A percentile compares a stretch with the other conserved stretches of the same genome.
These are phyloP conservation scores for Teleiodes luculella DNA, from an alignment of 2,888 invertebrate genomes.

Conservation along the genomic window DNA sequence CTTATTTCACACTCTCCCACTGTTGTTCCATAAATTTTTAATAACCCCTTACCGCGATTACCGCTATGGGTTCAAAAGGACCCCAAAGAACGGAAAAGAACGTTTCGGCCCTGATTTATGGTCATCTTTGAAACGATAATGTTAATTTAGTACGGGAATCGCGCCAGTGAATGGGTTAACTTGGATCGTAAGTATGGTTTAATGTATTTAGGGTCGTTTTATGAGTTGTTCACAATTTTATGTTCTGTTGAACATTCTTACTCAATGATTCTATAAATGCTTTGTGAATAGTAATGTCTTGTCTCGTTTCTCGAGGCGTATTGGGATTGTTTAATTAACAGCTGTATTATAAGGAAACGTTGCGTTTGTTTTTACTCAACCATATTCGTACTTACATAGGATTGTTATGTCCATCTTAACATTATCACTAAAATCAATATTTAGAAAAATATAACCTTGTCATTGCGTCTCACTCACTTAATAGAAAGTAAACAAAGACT, in stretches of 20 bases:
- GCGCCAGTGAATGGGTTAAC: conserved; percentile 13
- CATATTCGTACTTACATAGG: too few relatives aligned
- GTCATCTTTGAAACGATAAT: conserved; percentile 30
- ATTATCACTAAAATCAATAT: too few relatives aligned
- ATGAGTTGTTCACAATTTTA: conserved; percentile 20
- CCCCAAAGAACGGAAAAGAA: conserved; percentile 14
- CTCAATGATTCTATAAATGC: not conserved
- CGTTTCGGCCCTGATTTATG: conserved; percentile 31
- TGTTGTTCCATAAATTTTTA: conserved; percentile 35
- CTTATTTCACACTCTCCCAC: conserved; percentile 43
- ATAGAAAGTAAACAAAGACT: too few relatives aligned
- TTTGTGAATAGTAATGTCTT: not conserved
- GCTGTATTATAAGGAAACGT: too few relatives aligned
- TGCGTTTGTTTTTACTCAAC: too few relatives aligned
- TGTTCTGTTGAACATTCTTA: conserved; percentile 6
- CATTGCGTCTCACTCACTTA: too few relatives aligned
- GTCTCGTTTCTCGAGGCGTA: too few relatives aligned
- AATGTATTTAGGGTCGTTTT: conserved; percentile 28
- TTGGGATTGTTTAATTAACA: too few relatives aligned
- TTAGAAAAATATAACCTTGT: too few relatives aligned
- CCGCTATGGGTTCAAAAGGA: conserved; percentile 29
- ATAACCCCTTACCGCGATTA: conserved; percentile 22
- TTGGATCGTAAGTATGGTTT: conserved; percentile 21
- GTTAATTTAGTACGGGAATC: conserved; percentile 39
- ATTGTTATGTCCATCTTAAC: too few relatives aligned